These are phyloP conservation scores for Chaetops frenatus DNA, from an alignment of 2,113 vertebrate genomes.

Conservation along the genomic window DNA sequence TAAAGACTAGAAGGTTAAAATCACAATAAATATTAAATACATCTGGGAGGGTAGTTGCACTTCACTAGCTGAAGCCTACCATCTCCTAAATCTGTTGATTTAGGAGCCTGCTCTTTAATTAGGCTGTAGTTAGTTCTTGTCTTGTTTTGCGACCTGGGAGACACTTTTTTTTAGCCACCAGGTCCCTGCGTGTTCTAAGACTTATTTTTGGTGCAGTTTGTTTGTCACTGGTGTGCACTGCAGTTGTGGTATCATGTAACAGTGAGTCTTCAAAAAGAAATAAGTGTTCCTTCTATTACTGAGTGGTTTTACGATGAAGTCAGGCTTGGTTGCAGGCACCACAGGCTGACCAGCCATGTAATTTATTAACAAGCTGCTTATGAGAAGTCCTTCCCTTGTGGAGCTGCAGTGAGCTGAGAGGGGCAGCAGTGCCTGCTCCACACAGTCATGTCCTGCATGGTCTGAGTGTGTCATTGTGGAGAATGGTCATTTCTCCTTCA, in stretches of 20 bases:
- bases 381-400: not conserved
- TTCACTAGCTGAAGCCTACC: not conserved
- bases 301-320: not conserved
- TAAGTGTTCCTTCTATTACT: not conserved
- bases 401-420: not conserved
- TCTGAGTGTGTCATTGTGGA: not conserved
- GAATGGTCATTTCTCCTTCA: not conserved
- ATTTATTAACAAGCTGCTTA: not conserved
- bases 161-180: not conserved
- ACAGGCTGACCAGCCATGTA: not conserved
- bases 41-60: not conserved
- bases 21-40: not conserved
- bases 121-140: not conserved
- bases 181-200: not conserved
- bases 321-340: not conserved
- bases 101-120: not conserved
- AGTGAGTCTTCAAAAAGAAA: not conserved
- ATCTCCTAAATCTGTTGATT: not conserved
- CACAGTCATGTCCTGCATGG: accelerated
- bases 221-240: not conserved
- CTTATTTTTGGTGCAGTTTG: not conserved
- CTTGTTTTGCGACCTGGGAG: not conserved
- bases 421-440: not conserved
- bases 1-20: not conserved
- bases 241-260: not conserved